Percentiles rank a stretch among this genome's conserved stretches.
phyloP scores from a whole-genome alignment of 2,888 invertebrate species.

The Campoplex capitator region DNA sequence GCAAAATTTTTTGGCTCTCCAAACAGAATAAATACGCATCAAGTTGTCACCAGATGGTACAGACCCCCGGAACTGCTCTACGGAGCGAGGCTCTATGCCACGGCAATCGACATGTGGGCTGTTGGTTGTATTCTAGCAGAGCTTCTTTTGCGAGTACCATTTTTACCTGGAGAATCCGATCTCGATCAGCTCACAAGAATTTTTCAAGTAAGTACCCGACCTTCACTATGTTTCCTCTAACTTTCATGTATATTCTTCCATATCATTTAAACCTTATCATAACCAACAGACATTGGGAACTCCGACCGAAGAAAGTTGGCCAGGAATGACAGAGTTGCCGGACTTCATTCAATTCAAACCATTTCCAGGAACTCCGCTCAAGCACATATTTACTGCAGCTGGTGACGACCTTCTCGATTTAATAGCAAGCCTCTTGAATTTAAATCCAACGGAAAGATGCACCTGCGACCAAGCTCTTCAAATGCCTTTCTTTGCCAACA shows the following conservation, averaged over 20 bases:
- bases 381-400: slow-evolving; percentile 98
- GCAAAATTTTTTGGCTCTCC: slow-evolving; percentile 99
- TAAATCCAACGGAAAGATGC: slow-evolving; percentile 93
- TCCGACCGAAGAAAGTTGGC: slow-evolving; percentile 97
- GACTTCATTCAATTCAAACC: slow-evolving; percentile 97
- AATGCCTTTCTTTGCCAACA: slow-evolving; percentile 96
- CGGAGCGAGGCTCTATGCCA: slow-evolving; percentile 97
- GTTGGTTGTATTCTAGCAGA: slow-evolving; percentile 99
- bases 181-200: slow-evolving; percentile 98
- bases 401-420: slow-evolving; percentile 95
- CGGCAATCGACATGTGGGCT: slow-evolving; percentile 99
- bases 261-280: not conserved
- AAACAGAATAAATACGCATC: slow-evolving; percentile 97
- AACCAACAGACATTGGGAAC: slow-evolving; percentile 90
- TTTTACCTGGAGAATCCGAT: slow-evolving; percentile 98
- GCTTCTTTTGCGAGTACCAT: slow-evolving; percentile 94
- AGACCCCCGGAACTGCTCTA: slow-evolving; percentile 97
- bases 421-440: slow-evolving; percentile 90
- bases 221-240: not conserved
- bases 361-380: slow-evolving; percentile 93
- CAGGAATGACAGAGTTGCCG: slow-evolving; percentile 91
- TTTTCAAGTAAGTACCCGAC: slow-evolving; percentile 89
- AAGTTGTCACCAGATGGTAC: slow-evolving; percentile 98
- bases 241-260: not conserved
- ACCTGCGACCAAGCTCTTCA: slow-evolving; percentile 93